Percentiles rank a stretch among this genome's conserved stretches.
phyloP scores from a whole-genome alignment of 2,797 vertebrate genomes.

The Avahi laniger region DNA sequence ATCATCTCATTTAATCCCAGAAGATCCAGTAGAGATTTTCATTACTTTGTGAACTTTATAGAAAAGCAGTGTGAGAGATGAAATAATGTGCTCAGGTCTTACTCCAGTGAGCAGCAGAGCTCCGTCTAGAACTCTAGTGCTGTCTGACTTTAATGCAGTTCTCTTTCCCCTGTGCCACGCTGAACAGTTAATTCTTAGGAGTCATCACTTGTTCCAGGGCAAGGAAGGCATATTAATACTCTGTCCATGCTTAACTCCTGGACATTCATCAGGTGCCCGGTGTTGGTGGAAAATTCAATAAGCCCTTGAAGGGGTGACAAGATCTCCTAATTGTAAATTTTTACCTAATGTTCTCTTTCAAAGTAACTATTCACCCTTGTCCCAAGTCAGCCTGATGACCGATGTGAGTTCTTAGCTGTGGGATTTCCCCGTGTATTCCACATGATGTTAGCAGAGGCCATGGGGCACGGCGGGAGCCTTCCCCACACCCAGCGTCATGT shows the following conservation, averaged over 20 bases:
- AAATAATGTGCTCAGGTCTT: background rate
- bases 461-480: background rate
- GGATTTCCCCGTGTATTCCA: background rate
- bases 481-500: accelerated
- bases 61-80: background rate
- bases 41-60: background rate
- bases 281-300: background rate
- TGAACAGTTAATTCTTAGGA: background rate
- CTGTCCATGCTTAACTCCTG: background rate
- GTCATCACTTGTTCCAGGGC: background rate
- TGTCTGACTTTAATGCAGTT: too few species aligned
- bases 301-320: background rate
- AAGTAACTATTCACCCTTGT: background rate
- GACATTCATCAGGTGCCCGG: accelerated
- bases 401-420: background rate
- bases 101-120: background rate
- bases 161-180: background rate
- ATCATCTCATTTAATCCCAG: background rate
- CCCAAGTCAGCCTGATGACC: background rate
- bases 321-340: background rate
- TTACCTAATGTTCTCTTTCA: background rate
- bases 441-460: accelerated
- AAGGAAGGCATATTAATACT: background rate
- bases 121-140: background rate
- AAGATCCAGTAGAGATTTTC: background rate